A percentile compares a stretch with the other conserved stretches of the same genome.
Evolutionary conservation across 1,140 invertebrate genomes (phyloP).

Genomic region (Neodiprion pinetum): DNA sequence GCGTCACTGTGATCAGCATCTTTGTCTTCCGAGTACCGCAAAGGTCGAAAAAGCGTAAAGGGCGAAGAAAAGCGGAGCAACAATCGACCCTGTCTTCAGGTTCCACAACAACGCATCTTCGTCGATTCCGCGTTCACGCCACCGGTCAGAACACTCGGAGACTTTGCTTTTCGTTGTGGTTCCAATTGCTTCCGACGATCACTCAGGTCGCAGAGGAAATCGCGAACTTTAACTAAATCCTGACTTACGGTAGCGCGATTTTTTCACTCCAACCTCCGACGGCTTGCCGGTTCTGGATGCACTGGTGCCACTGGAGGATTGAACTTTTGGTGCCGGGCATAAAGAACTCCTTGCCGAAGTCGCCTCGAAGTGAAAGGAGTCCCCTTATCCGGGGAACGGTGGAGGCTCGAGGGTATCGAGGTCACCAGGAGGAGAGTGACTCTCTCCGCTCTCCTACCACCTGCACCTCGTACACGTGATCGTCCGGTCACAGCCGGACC

Average conservation of each 20-base stretch:
- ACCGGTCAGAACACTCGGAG: background rate
- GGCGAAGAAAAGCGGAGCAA: too few relatives aligned
- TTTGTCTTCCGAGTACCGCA: background rate
- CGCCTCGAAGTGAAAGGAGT: slow-evolving; percentile 57
- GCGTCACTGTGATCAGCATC: background rate
- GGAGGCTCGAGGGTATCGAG: slow-evolving; percentile 51
- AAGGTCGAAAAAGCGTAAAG: too few relatives aligned
- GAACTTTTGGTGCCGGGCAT: slow-evolving; percentile 20
- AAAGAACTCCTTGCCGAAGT: slow-evolving; percentile 51
- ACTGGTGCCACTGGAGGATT: slow-evolving; percentile 17
- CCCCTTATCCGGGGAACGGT: slow-evolving; percentile 32
- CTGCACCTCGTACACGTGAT: too few relatives aligned
- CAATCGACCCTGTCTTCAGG: background rate
- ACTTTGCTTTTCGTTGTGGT: too few relatives aligned
- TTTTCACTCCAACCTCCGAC: background rate
- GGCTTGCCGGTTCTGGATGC: background rate
- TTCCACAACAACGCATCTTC: background rate
- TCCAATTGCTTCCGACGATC: too few relatives aligned
- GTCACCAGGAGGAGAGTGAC: slow-evolving; percentile 46
- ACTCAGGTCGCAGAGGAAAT: too few relatives aligned
- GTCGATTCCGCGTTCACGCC: background rate
- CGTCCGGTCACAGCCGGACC: too few relatives aligned
- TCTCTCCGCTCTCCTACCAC: slow-evolving; percentile 18
- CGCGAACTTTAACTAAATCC: too few relatives aligned
- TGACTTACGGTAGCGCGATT: background rate